Conservation (phyloP, 2,113 vertebrate genomes). For the Galbula dea region DNA sequence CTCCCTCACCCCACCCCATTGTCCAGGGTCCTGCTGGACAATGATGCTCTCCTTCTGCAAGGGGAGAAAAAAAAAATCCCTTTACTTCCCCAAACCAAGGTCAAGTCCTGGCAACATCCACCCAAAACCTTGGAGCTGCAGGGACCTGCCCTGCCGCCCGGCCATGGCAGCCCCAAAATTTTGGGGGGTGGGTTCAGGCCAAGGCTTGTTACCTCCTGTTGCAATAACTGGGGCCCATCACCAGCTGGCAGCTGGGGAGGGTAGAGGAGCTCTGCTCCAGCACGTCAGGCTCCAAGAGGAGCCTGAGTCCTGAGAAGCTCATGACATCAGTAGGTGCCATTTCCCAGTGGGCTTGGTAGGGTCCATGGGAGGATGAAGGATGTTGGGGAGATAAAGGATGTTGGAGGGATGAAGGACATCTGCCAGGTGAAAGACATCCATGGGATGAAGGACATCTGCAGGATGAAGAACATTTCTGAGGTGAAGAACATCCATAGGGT, state of each 20-base stretch:
- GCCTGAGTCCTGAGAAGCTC: background rate
- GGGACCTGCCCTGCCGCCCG: background rate
- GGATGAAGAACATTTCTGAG: background rate
- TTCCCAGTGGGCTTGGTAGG: background rate
- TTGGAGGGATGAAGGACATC: background rate
- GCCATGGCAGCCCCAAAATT: background rate
- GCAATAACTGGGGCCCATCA: background rate
- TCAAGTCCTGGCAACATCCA: background rate
- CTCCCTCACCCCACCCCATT: too few species aligned
- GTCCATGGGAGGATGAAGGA: background rate
- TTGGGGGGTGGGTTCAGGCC: background rate
- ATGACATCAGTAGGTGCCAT: accelerated
- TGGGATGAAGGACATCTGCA: background rate
- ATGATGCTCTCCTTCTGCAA: accelerated
- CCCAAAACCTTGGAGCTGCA: background rate
- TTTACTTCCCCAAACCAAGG: background rate
- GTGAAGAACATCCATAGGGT: accelerated
- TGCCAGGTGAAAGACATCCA: background rate
- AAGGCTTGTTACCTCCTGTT: conserved; percentile 3
- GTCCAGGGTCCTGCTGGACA: accelerated
- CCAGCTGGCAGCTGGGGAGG: background rate
- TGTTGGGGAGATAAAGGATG: too few species aligned
- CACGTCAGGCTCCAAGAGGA: accelerated
- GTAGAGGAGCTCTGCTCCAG: accelerated
- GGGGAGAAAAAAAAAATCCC: background rate